Base-by-base conservation (phyloP, 2,888 invertebrate genomes). In the Hoplodrina ambigua region DNA sequence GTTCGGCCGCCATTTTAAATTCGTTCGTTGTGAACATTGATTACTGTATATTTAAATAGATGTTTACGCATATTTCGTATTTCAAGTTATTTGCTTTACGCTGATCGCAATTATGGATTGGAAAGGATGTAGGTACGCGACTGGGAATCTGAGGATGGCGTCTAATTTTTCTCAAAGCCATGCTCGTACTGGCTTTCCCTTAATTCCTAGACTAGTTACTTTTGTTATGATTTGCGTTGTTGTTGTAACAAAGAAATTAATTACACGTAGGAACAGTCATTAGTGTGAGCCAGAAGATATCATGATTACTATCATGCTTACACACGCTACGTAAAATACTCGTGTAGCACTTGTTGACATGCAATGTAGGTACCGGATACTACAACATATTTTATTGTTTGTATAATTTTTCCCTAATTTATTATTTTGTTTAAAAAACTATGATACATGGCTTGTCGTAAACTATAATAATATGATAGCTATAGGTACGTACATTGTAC, bases 261-360 rank as follows among this genome's bases (percentile, higher is more conserved):
- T 76, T 62, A 57, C 58, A 80, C 62, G 59, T 76, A 60, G 68
- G 67, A 71, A 73, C 63, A 69, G 62, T 56, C 4, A 79, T 56
- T 74, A 59, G 66, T 72, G 65, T 66, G 62, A 67, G 56, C 52
- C 46, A 54, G 59, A 66, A 55, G 60, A 65, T 68, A 67, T 62
- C 75, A 79, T 68, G 76, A 72, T 82, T 59, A 54, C 70, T 72
- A 82, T 72, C 75, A 75, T 33, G 59, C 67, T 68, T 69, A 59
- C n/a, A 69, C 76, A 79, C 73, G 79, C 69, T 58, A 72, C 50
- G 66, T 19, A 30, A 63, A 57, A 54, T 71, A 69, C 58, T 70
- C 68, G 57, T 37, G 58, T 41, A 54, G 25, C 53, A 72, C 50
- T 79, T 68, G 57, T 49, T 49, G 25, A 62, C 80, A 79, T 66